A percentile compares a stretch with the other conserved stretches of the same genome.
These are phyloP conservation scores for Acanthosepion lycidas DNA, from an alignment of 2,888 invertebrate species.

Conservation along the genomic window DNA sequence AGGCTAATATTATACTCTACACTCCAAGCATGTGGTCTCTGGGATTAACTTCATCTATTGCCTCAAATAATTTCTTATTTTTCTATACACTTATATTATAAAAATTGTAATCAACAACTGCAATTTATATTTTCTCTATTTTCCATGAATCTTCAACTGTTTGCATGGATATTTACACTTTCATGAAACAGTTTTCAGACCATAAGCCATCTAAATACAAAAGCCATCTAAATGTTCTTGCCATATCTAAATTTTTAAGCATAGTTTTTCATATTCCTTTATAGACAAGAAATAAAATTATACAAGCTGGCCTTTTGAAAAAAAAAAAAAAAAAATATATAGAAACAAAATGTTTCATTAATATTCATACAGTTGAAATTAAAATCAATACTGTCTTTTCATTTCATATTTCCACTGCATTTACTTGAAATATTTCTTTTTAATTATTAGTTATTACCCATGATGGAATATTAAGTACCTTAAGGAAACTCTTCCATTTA, in stretches of 20 bases:
- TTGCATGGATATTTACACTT: neutral
- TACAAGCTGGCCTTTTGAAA: neutral
- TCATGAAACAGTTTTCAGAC: neutral
- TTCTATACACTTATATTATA: neutral
- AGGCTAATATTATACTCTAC: neutral
- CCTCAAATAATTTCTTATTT: neutral
- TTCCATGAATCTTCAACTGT: neutral
- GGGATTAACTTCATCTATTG: neutral
- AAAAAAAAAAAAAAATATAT: neutral
- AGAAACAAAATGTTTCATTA: neutral
- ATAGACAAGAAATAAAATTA: neutral
- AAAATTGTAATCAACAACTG: neutral
- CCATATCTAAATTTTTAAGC: neutral
- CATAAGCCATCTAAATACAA: neutral
- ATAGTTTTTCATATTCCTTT: neutral
- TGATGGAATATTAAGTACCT: too few species aligned
- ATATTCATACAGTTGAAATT: neutral
- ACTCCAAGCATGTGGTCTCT: neutral
- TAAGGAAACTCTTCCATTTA: too few species aligned
- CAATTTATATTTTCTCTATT: constrained; percentile 10
- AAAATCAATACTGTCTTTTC: neutral
- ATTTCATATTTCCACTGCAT: too few species aligned
- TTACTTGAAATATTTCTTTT: too few species aligned
- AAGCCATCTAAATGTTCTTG: neutral
- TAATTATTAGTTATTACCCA: too few species aligned